A percentile compares a stretch with the other conserved stretches of the same genome.
Evolutionary conservation across 2,797 vertebrate species (phyloP).

Genomic region (Ataeniobius toweri): DNA sequence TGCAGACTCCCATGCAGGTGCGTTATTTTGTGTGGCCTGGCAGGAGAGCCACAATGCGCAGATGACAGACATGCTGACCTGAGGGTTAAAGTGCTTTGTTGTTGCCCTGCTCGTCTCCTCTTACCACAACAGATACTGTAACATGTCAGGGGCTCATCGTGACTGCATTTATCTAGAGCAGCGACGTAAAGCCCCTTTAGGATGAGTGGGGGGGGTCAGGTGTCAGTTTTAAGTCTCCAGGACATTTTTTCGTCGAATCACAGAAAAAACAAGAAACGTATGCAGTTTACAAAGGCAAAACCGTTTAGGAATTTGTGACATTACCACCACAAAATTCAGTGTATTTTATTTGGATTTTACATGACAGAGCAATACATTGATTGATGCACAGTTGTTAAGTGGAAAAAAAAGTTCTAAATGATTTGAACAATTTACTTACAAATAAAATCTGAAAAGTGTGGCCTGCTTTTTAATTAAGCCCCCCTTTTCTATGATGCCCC

Average conservation of each 20-base stretch:
- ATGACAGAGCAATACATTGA: too few species aligned
- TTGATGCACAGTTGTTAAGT: too few species aligned
- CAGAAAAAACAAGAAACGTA: background rate
- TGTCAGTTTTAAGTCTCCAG: conserved; percentile 9
- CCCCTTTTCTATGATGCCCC: too few species aligned
- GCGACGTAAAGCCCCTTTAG: conserved; percentile 25
- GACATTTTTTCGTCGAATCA: background rate
- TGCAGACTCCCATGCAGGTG: conserved; percentile 30
- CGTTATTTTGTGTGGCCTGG: conserved; percentile 30
- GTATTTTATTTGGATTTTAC: too few species aligned
- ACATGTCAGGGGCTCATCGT: conserved; percentile 21
- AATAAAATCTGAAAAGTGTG: too few species aligned
- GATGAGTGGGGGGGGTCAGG: background rate
- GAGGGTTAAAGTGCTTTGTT: conserved; percentile 64
- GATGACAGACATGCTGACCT: conserved; percentile 52
- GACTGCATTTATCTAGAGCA: conserved; percentile 10
- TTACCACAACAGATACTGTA: conserved; percentile 46
- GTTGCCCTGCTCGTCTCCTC: conserved; percentile 30
- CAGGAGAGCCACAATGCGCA: conserved; percentile 31
- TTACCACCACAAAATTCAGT: too few species aligned
- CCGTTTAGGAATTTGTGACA: too few species aligned
- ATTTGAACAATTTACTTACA: too few species aligned
- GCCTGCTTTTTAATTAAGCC: too few species aligned
- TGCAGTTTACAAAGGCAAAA: background rate
- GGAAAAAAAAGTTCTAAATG: too few species aligned